Base-by-base conservation (phyloP, 2,888 invertebrate species). In the Seira musarum region DNA sequence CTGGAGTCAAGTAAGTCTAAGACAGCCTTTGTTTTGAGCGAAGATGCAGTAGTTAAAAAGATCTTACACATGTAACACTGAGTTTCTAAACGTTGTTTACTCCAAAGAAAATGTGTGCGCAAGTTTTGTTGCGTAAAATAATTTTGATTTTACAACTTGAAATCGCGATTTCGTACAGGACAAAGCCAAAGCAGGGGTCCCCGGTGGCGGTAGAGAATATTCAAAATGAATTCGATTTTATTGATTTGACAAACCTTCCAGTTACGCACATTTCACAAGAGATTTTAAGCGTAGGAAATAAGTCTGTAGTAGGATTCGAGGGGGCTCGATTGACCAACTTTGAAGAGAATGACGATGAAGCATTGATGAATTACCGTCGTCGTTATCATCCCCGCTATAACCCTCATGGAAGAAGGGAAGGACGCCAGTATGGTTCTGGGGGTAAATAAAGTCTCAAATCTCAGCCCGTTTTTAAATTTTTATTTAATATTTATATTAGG, bases 381-480 rank as follows among this genome's bases (percentile, higher is more conserved):
- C 53, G 35, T 35, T 17, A 61, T 17, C 30, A 49, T 25, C 21
- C 46, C 19, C 24, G 15, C 8, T 40, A 19, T 68, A 19, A 1
- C 17, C 40, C 64, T 13, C 75, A 80, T 46, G 80, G 75, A 0
- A 40, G 80, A 8, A 57, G 69, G 17, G 73, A 66, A n/a, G 81
- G 77, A 0, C 30, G 73, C 25, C 64, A 67, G n/a, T 71, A 76
- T 21, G 76, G 80, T 13, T 67, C 64, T 10, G 66, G 57, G 15
- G 75, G 75, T 67, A 67, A 19, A 3, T 8, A 22, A 8, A 63
- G 8, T 63, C 21, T 63, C 8, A n/a, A 63, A 24, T 63, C 5
- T 63, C 22, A 24, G 2, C 5, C 22, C 21, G 3, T 63, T 22
- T 19, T 24, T 2, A 21, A 24, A 10, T 10, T 21, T 63, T 19